These are phyloP conservation scores for Orgyia antiqua DNA, from an alignment of 2,888 invertebrate species.

Conservation along the genomic window DNA sequence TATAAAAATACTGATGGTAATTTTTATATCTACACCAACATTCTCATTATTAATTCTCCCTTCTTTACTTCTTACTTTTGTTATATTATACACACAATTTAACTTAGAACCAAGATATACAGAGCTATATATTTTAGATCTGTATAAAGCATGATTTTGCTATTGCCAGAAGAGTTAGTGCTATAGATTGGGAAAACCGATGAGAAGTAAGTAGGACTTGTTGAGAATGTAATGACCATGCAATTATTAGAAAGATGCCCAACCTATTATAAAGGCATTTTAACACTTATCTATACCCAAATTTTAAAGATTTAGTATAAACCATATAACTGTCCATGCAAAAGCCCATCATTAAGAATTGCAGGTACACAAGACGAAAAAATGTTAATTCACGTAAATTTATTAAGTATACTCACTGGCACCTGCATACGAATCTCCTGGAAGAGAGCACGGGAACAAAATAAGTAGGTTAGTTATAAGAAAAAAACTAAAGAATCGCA, in stretches of 20 bases:
- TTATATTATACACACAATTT: conserved; percentile 32
- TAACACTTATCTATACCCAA: too few relatives aligned
- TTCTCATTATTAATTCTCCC: conserved; percentile 62
- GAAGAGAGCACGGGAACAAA: conserved; percentile 58
- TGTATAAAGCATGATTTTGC: too few relatives aligned
- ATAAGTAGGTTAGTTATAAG: conserved; percentile 52
- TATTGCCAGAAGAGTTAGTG: too few relatives aligned
- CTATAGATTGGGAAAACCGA: too few relatives aligned
- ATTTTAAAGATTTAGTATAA: conserved; percentile 8
- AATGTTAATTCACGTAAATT: conserved; percentile 11
- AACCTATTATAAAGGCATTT: too few relatives aligned
- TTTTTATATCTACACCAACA: conserved; percentile 50
- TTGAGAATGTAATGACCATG: too few relatives aligned
- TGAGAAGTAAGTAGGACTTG: too few relatives aligned
- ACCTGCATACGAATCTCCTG: conserved; percentile 88
- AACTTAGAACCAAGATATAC: too few relatives aligned
- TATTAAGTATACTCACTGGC: conserved; percentile 77
- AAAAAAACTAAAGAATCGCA: conserved; percentile 18
- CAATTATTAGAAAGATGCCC: too few relatives aligned
- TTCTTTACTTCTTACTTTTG: conserved; percentile 43
- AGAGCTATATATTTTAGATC: too few relatives aligned
- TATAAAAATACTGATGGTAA: conserved; percentile 46
- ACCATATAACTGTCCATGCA: conserved; percentile 23
- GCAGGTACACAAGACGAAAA: conserved; percentile 17
- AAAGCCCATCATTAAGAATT: conserved; percentile 5